Conservation (phyloP, 2,888 invertebrate species). For the Amiota communis region DNA sequence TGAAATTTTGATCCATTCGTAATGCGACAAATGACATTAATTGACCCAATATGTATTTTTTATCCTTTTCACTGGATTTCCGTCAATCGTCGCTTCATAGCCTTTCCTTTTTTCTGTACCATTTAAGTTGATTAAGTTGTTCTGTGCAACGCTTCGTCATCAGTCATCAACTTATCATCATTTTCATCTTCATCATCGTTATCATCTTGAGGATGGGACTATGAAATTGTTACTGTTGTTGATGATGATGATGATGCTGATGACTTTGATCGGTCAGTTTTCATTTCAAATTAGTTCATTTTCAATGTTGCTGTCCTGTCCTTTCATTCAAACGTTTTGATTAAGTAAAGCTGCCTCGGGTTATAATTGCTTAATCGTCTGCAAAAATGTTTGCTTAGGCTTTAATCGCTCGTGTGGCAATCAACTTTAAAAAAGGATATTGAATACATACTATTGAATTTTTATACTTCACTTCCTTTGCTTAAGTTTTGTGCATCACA, state of each 20-base stretch:
- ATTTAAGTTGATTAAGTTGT: constrained; percentile 28
- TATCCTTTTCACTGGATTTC: constrained; percentile 1
- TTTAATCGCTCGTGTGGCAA: not conserved
- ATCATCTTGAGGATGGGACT: too few species aligned
- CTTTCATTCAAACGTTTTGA: not conserved
- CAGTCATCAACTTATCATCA: constrained; percentile 27
- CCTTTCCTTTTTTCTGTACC: not conserved
- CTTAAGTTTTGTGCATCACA: too few species aligned
- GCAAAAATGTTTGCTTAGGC: constrained; percentile 19
- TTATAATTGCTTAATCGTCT: constrained; percentile 27
- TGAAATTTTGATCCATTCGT: constrained; percentile 33
- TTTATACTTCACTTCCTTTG: not conserved
- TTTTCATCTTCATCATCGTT: too few species aligned
- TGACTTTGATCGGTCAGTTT: constrained; percentile 4
- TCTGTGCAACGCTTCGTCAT: constrained; percentile 18
- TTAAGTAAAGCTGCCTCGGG: not conserved
- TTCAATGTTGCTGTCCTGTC: constrained; percentile 1
- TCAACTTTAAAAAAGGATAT: too few species aligned
- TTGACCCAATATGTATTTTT: constrained; percentile 33
- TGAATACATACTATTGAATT: too few species aligned
- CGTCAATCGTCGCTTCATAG: not conserved
- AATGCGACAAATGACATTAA: constrained; percentile 32
- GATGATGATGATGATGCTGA: too few species aligned
- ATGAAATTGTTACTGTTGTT: too few species aligned
- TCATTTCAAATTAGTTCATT: not conserved